phyloP scores from a whole-genome alignment of 2,113 vertebrate genomes.

The Dascyllus trimaculatus region DNA sequence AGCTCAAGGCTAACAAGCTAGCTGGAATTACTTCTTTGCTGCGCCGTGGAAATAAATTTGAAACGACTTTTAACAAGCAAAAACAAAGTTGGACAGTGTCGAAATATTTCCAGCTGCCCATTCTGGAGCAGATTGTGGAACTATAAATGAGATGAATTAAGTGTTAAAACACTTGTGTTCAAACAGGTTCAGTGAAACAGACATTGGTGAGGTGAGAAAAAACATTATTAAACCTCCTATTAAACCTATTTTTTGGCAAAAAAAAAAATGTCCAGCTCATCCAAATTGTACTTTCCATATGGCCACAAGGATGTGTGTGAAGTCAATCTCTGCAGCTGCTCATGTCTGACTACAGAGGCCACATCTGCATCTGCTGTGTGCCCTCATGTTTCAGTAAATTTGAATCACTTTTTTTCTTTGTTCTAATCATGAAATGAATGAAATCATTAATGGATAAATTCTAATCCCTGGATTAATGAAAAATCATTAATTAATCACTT shows the following conservation, averaged over 20 bases:
- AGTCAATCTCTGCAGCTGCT: background rate
- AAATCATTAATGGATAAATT: background rate
- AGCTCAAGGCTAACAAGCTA: conserved; percentile 30
- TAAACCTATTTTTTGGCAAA: no score
- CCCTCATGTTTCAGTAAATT: background rate
- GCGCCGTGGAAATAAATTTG: conserved; percentile 37
- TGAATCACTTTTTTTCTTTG: background rate
- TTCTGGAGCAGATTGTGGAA: conserved; percentile 15
- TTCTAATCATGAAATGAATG: background rate
- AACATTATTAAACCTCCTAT: background rate
- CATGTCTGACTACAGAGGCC: background rate
- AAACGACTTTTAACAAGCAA: conserved; percentile 28
- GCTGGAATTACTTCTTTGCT: conserved; percentile 23
- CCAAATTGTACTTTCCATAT: background rate
- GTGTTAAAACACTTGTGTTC: background rate
- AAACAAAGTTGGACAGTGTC: conserved; percentile 33
- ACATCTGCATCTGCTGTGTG: conserved; percentile 2
- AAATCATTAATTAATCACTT: background rate
- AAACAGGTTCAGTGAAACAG: background rate
- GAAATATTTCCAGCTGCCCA: conserved; percentile 23
- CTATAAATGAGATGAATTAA: conserved; percentile 7
- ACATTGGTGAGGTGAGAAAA: background rate
- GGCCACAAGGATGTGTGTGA: background rate
- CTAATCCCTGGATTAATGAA: background rate
- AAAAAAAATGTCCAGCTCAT: background rate